These are phyloP conservation scores for Pseudanteris insignis DNA, from an alignment of 2,888 invertebrate species.

Conservation along the genomic window DNA sequence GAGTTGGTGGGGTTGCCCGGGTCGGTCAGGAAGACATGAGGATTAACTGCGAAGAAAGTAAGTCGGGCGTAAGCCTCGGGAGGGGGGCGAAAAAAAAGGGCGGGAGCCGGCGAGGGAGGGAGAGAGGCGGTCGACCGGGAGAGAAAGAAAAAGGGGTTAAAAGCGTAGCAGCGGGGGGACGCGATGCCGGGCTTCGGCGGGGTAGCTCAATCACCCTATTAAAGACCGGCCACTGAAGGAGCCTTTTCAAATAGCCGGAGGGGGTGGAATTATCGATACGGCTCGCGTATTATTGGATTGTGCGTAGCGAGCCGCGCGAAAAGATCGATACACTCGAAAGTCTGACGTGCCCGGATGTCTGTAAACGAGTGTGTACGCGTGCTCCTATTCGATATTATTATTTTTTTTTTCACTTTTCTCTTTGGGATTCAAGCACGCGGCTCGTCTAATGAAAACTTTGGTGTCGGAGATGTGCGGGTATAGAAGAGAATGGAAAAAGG, in stretches of 20 bases:
- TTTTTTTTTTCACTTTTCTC: conserved; percentile 37
- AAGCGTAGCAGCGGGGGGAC: conserved; percentile 4
- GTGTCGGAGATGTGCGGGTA: conserved; percentile 12
- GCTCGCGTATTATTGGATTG: conserved; percentile 57
- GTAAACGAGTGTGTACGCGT: conserved; percentile 4
- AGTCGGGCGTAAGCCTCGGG: too few species aligned
- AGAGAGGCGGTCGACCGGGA: background rate
- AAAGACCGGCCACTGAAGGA: conserved; percentile 57
- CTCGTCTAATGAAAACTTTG: conserved; percentile 36
- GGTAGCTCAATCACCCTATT: conserved; percentile 54
- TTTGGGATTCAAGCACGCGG: conserved; percentile 33
- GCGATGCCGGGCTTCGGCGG: conserved; percentile 23
- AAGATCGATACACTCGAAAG: conserved; percentile 50
- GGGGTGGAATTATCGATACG: conserved; percentile 59
- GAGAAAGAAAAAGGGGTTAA: conserved; percentile 23
- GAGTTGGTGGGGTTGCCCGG: too few species aligned
- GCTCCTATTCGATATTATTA: conserved; percentile 41
- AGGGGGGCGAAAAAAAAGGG: background rate
- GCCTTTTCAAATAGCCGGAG: conserved; percentile 57
- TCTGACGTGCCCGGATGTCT: conserved; percentile 15
- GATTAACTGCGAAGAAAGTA: too few species aligned
- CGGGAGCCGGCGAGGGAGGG: background rate
- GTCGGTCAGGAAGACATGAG: too few species aligned
- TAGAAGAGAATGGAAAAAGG: conserved; percentile 9
- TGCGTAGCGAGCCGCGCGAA: conserved; percentile 48